Evolutionary conservation across 2,888 invertebrate genomes (phyloP), one percentile per base, ranked within the genome.

Genomic region (Cantharis nigra): DNA sequence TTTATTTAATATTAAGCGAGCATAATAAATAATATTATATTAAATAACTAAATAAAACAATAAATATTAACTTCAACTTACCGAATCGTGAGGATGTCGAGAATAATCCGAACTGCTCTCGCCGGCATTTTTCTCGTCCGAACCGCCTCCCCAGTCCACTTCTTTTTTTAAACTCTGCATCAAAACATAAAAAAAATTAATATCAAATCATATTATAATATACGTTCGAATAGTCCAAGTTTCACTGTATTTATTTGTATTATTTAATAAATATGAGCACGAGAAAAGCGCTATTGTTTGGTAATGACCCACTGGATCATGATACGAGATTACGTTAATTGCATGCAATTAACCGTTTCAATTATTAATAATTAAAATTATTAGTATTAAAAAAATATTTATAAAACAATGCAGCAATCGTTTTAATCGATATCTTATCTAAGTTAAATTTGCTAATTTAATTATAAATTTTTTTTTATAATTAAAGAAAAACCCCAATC

Each of bases 141-240:
- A 92, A 84, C 90, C 91, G 86, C 94, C 90, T 85, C 94, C 94
- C 94, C 95, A 96, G 87, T 96, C 96, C 85, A 94, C 93, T 91
- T 96, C 96, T 90, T 96, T 96, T 89, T 96, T 96, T 86, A 96
- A 90, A 82, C 96, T 96, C 96, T 96, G 91, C 74, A 93, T 93
- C 77, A 80, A 78, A 80, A 82, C 28, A 71, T 33, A 33, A 10
- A 69, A 33, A 11, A 13, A 33, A 33, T 10, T 13, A 33, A 13
- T 33, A 33, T 33, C 11, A 11, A 33, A 33, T 33, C 10, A 30
- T 33, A 33, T 0, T 13, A 5, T 11, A 13, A 13, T 13, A n/a
- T 30, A 10, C 10, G 9, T 30, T 33, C 33, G 33, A 33, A 13
- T 33, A 3, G 4, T 33, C 13, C 13, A 13, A 13, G 13, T 33